Evolutionary conservation across 1,140 invertebrate species (phyloP).

Genomic region (Scaptomyza graminum): DNA sequence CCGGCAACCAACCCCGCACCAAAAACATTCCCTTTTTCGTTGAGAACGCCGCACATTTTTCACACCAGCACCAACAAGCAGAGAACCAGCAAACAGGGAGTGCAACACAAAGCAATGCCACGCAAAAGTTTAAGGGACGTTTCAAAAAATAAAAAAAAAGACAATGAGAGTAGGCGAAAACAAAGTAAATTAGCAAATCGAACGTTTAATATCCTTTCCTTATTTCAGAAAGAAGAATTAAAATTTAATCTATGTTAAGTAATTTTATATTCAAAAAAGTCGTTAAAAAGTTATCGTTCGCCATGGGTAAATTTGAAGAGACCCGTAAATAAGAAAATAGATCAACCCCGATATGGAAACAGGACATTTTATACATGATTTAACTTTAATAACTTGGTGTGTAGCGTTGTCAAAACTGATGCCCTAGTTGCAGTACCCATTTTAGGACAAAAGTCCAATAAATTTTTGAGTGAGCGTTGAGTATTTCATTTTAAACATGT

Average conservation of each 20-base stretch:
- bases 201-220: conserved; percentile 19
- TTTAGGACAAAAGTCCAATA: conserved; percentile 35
- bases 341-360: no score
- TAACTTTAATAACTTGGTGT: no score
- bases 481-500: conserved; percentile 82
- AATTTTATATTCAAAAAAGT: no score
- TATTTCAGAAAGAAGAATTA: neutral
- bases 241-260: no score
- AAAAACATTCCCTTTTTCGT: conserved; percentile 4
- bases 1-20: neutral
- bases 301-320: no score
- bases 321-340: no score
- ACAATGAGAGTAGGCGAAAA: conserved; percentile 25
- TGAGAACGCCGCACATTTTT: conserved; percentile 67
- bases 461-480: conserved; percentile 74
- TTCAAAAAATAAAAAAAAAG: conserved; percentile 51
- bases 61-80: conserved; percentile 55
- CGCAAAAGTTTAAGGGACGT: conserved; percentile 76
- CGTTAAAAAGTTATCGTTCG: no score
- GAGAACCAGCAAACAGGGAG: conserved; percentile 1
- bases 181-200: neutral
- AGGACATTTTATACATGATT: no score
- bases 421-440: conserved; percentile 21
- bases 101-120: conserved; percentile 61
- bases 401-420: conserved; percentile 11